Base-by-base conservation (phyloP, 2,113 vertebrate species). In the Corythornis vintsioides region DNA sequence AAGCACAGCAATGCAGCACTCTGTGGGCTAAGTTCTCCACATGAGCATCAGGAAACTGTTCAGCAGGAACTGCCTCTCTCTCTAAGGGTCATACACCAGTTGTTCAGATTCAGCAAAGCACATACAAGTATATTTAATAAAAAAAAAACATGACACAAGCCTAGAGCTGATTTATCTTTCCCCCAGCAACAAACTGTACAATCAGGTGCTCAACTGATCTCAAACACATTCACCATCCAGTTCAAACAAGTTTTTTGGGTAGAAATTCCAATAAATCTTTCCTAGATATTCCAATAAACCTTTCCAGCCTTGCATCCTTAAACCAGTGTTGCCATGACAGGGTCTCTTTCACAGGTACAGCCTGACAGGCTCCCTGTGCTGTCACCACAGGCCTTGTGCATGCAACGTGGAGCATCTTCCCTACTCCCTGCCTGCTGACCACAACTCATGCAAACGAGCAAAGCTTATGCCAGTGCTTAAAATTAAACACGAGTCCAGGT, bases 151-250 rank as follows among this genome's bases (percentile, higher is more conserved):
- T 21, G 17, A 26, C 47, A 78, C 10, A 69, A 33, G 9, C 13
- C 21, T 42, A 40, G 35, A 57, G 72, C 17, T 47, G 20, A 88
- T 71, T 76, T 55, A 88, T 57, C 20, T 19, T 42, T 87, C 71
- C 12, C 22, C 7, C 43, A 72, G 26, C 48, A 75, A 65, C 2
- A 71, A 17, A 1, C 13, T 42, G 9, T 33, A 57, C 0, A 0
- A 65, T 48, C 14, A 66, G 35, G 31, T n/a, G n/a, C 56, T 59
- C 75, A 50, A 2, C 63, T 85, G 82, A 15, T 65, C 78, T 85
- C 20, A 45, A 7, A 35, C 3, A 17, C 15, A 29, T 75, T 69
- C 1, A 1, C 20, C 53, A 67, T 21, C 66, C 56, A 73, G 28
- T 50, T 80, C 64, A 70, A 91, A 70, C 33, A 52, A 47, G 13